phyloP scores from a whole-genome alignment of 2,797 vertebrate genomes.

The Salarias fasciatus region DNA sequence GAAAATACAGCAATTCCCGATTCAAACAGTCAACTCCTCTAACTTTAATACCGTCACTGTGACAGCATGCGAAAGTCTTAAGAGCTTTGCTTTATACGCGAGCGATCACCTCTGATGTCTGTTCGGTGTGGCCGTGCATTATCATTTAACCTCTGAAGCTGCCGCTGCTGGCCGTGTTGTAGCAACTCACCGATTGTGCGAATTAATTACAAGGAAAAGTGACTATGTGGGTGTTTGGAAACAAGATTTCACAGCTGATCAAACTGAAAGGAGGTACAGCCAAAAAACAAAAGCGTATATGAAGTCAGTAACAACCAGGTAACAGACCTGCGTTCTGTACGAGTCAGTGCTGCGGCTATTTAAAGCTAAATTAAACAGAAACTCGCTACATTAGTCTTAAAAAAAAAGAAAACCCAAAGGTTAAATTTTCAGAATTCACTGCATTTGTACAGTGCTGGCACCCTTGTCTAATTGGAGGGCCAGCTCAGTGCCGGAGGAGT shows the following conservation, averaged over 20 bases:
- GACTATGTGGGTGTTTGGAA: constrained; percentile 42
- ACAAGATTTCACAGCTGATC: constrained; percentile 45
- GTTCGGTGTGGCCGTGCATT: not conserved
- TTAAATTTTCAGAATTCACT: too few species aligned
- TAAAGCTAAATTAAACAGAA: too few species aligned
- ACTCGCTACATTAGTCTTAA: too few species aligned
- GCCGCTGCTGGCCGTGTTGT: constrained; percentile 25
- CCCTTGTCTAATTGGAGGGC: too few species aligned
- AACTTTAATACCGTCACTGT: constrained; percentile 5
- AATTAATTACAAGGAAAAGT: constrained; percentile 51
- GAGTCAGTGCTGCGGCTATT: too few species aligned
- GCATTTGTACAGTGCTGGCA: too few species aligned
- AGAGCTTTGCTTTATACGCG: constrained; percentile 1
- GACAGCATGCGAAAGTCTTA: not conserved
- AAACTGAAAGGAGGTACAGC: constrained; percentile 39
- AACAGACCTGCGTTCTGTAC: not conserved
- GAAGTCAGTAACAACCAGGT: constrained; percentile 10
- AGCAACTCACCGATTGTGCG: constrained; percentile 33
- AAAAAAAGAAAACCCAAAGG: too few species aligned
- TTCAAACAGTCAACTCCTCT: constrained; percentile 9
- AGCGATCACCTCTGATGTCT: not conserved
- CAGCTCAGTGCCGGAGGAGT: too few species aligned
- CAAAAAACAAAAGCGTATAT: constrained; percentile 32
- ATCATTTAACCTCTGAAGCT: constrained; percentile 28
- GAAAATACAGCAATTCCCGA: constrained; percentile 26